Percentiles rank a stretch among this genome's conserved stretches.
These are phyloP conservation scores for Rhinoderma darwinii DNA, from an alignment of 2,113 vertebrate species.

Conservation along the genomic window DNA sequence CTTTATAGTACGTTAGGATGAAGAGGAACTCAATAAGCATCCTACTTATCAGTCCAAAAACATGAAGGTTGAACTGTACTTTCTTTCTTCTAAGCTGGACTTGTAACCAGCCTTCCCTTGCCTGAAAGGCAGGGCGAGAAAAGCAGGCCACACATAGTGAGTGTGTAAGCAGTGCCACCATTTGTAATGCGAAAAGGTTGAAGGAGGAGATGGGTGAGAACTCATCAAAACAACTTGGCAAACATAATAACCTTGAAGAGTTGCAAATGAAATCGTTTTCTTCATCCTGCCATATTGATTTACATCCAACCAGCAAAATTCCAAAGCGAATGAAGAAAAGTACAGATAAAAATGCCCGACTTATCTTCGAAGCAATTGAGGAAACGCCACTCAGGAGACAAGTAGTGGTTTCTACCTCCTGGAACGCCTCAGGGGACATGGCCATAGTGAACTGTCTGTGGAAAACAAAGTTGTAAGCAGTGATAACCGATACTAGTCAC, in stretches of 20 bases:
- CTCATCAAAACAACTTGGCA: constrained; percentile 37
- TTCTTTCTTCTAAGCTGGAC: not conserved
- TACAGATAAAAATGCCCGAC: not conserved
- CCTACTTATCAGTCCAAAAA: constrained; percentile 41
- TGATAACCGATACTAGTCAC: not conserved
- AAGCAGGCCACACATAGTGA: constrained; percentile 3
- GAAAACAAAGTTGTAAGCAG: not conserved
- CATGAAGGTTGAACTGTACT: not conserved
- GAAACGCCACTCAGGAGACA: constrained; percentile 49
- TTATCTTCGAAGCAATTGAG: not conserved
- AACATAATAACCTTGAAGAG: constrained; percentile 26
- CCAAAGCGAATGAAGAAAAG: constrained; percentile 21
- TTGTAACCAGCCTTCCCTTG: not conserved
- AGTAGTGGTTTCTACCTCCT: constrained; percentile 1
- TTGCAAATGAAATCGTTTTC: constrained; percentile 37
- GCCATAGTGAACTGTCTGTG: constrained; percentile 17
- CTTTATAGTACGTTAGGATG: constrained; percentile 3
- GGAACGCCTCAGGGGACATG: not conserved
- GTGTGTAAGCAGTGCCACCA: constrained; percentile 5
- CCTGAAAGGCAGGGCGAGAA: not conserved
- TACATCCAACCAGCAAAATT: not conserved
- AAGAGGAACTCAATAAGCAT: constrained; percentile 49
- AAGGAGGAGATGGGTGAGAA: constrained; percentile 57
- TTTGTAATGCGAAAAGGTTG: constrained; percentile 59
- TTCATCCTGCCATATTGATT: constrained; percentile 59